These are phyloP conservation scores for Zosterops japonicus DNA, from an alignment of 2,113 vertebrate genomes.

Conservation along the genomic window DNA sequence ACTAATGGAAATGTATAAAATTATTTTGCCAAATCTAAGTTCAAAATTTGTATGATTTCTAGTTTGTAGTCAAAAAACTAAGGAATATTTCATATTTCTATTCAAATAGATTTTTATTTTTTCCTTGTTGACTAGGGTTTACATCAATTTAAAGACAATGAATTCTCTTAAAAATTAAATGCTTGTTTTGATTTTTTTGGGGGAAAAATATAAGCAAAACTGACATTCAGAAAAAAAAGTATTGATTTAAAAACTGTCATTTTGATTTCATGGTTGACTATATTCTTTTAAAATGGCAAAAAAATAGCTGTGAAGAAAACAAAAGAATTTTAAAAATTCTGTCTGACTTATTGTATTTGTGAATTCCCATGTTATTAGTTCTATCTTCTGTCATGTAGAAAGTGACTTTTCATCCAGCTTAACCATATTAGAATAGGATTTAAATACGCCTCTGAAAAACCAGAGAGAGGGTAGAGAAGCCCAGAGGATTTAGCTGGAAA, in stretches of 20 bases:
- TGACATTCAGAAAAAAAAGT: neutral
- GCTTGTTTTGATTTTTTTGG: fast-evolving
- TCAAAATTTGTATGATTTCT: neutral
- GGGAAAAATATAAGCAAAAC: neutral
- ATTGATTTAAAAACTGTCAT: neutral
- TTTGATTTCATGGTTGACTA: neutral
- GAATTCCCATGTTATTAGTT: neutral
- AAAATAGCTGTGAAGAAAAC: neutral
- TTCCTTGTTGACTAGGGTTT: neutral
- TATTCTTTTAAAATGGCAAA: neutral
- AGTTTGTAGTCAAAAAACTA: neutral
- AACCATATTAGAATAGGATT: neutral
- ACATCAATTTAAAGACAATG: neutral
- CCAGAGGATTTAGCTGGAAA: neutral
- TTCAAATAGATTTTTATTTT: neutral
- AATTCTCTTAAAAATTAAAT: neutral
- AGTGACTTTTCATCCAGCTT: neutral
- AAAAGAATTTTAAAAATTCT: neutral
- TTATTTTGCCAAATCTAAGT: neutral
- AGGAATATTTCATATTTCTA: neutral
- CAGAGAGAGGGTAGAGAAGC: neutral
- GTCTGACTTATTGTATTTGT: neutral
- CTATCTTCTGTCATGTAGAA: neutral
- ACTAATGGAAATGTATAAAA: neutral
- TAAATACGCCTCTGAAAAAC: neutral